Evolutionary conservation across 2,113 vertebrate genomes (phyloP), one percentile per base, ranked within the genome.

Genomic region (Dromas ardeola): DNA sequence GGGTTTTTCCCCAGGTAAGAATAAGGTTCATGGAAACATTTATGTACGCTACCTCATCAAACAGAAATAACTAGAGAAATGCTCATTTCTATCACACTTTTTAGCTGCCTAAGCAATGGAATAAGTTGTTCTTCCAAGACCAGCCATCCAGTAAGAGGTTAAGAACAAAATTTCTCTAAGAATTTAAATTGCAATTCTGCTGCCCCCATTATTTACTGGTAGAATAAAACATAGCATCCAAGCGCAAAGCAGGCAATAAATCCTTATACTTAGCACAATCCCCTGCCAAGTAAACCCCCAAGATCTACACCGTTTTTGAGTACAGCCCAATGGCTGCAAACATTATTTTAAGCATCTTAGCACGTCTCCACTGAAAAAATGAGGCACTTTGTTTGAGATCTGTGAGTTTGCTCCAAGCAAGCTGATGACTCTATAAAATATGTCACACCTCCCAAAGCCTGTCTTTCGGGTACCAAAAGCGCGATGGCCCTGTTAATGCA

Each of bases 121-220:
- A 58, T 80, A 77, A 42, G 20, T 6, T n/a, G 6, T 13, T 88
- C 58, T 55, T 77, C 53, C 3, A 45, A 86, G 42, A 65, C 7
- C 45, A 88, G 23, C 30, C 21, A 20, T 66, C 27, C 50, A 78
- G 14, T 36, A 56, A 72, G 47, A 94, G 22, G 42, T 90, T 79
- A 96, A 88, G 73, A 88, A 79, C 25, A 3, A 80, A 70, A 81
- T 80, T 94, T 91, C 58, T 86, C n/a, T n/a, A n/a, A 83, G 53
- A 90, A 83, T 73, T 92, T 88, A 52, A 91, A 76, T 26, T 74
- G 18, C n/a, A 81, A 13, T 88, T 85, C 82, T 83, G 20, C 67
- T 80, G 29, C 76, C 45, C 5, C 95, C 55, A 53, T 92, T 95
- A 86, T 95, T 94, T 94, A 73, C 85, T 47, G 34, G 55, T 61